A percentile compares a stretch with the other conserved stretches of the same genome.
Evolutionary conservation across 2,797 vertebrate genomes (phyloP).

Genomic region (Phoebastria nigripes): DNA sequence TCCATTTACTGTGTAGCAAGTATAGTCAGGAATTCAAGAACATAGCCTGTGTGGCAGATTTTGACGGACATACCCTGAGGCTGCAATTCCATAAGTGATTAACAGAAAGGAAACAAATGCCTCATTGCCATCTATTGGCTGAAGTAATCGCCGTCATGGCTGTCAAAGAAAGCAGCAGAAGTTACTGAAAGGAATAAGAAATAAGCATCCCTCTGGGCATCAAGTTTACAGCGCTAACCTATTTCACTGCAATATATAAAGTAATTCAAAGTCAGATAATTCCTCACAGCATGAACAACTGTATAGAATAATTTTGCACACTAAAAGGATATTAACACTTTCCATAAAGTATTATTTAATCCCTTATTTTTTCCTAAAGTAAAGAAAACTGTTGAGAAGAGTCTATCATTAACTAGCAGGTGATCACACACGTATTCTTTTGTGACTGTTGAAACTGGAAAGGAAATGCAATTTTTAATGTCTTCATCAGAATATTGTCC

Average conservation of each 20-base stretch:
- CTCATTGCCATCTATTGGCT: slow-evolving; percentile 41
- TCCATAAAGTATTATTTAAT: background rate
- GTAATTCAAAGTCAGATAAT: background rate
- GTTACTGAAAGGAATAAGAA: slow-evolving; percentile 9
- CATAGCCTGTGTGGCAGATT: slow-evolving; percentile 20
- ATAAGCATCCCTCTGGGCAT: background rate
- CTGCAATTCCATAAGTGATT: slow-evolving; percentile 35
- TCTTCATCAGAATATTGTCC: background rate
- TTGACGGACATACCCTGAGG: slow-evolving; percentile 12
- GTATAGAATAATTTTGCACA: background rate
- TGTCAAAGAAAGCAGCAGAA: slow-evolving; percentile 14
- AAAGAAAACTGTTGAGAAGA: background rate
- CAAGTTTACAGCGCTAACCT: background rate
- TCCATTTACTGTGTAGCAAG: background rate
- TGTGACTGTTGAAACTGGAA: background rate
- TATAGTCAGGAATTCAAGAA: background rate
- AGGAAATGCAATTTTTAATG: background rate
- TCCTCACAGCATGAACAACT: background rate
- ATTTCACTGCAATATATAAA: background rate
- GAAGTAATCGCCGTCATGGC: background rate
- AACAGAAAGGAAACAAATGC: slow-evolving; percentile 68
- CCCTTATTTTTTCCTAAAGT: background rate
- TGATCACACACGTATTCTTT: background rate
- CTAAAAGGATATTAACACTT: background rate
- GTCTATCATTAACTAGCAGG: background rate